These are phyloP conservation scores for Aurelia aurita DNA, from an alignment of 30 jellyfish, hydroid and myxozoan genomes.

Conservation along the genomic window DNA sequence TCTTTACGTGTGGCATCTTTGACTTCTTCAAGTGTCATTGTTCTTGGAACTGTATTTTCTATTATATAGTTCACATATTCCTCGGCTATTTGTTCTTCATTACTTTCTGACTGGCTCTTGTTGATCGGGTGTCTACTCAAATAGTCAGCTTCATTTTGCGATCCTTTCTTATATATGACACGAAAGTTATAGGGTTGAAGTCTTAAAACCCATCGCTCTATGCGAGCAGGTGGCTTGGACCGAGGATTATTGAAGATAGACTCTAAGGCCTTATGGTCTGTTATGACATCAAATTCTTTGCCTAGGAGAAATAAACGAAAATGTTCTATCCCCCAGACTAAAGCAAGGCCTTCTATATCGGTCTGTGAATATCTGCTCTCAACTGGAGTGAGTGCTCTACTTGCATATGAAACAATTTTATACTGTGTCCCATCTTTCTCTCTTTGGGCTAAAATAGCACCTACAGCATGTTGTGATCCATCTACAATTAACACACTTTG, in stretches of 20 bases:
- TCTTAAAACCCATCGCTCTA: conserved; percentile 54
- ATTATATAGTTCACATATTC: conserved; percentile 34
- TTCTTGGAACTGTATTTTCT: conserved; percentile 31
- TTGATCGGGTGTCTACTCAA: conserved; percentile 48
- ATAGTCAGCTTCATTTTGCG: conserved; percentile 55
- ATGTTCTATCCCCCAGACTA: conserved; percentile 60
- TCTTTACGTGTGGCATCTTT: conserved; percentile 55
- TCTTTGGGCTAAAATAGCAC: conserved; percentile 39
- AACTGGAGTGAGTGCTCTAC: conserved; percentile 53
- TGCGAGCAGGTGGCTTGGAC: conserved; percentile 67
- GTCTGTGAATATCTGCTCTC: conserved; percentile 54
- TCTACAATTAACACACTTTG: conserved; percentile 42
- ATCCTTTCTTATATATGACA: conserved; percentile 44
- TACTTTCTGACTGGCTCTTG: conserved; percentile 45
- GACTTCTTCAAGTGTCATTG: conserved; percentile 64
- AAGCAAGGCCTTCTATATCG: conserved; percentile 63
- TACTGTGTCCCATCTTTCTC: conserved; percentile 32
- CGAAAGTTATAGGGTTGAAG: conserved; percentile 54
- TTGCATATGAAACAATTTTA: conserved; percentile 49
- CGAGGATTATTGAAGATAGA: conserved; percentile 41
- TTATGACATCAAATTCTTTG: conserved; percentile 49
- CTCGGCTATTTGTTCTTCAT: conserved; percentile 44
- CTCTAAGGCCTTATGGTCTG: conserved; percentile 50
- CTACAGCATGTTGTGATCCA: conserved; percentile 35
- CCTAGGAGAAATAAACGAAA: conserved; percentile 49